These are phyloP conservation scores for Ramphastos sulfuratus DNA, from an alignment of 2,113 vertebrate genomes.

Conservation along the genomic window DNA sequence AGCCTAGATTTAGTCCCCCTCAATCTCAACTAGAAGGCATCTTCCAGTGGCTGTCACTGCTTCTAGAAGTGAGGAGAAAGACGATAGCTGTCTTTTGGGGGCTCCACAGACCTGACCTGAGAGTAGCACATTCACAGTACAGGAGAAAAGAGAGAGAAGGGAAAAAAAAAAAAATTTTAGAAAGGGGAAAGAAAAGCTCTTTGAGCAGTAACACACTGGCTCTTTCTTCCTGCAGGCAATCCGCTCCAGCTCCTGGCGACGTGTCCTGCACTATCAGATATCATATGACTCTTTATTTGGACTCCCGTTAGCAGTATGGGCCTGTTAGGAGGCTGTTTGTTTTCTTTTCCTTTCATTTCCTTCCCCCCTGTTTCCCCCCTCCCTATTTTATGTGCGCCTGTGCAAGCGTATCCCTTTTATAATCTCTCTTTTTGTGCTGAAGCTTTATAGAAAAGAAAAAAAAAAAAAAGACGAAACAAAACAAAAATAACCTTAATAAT, in stretches of 20 bases:
- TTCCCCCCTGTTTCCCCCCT: slow-evolving; percentile 72
- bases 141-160: slow-evolving; percentile 72
- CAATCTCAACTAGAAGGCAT: slow-evolving; percentile 46
- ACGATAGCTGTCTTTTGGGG: slow-evolving; percentile 70
- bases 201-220: slow-evolving; percentile 84
- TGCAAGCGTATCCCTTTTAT: slow-evolving; percentile 74
- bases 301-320: slow-evolving; percentile 83
- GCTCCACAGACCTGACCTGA: slow-evolving; percentile 75
- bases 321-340: slow-evolving; percentile 82
- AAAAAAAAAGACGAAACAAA: not conserved
- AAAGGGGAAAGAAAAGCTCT: slow-evolving; percentile 81
- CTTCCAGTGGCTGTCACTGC: slow-evolving; percentile 57
- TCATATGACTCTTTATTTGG: slow-evolving; percentile 86
- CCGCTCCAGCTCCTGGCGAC: slow-evolving; percentile 83
- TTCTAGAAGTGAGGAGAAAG: slow-evolving; percentile 69
- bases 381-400: slow-evolving; percentile 50
- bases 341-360: slow-evolving; percentile 81
- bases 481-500: slow-evolving; percentile 60
- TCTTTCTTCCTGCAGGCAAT: slow-evolving; percentile 87
- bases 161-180: no score
- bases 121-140: slow-evolving; percentile 76
- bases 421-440: slow-evolving; percentile 71
- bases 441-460: slow-evolving; percentile 63
- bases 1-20: slow-evolving; percentile 23
- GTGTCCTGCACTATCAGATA: slow-evolving; percentile 86